phyloP scores from a whole-genome alignment of 64 coral and sea anemone genomes.

The Astreopora myriophthalma region DNA sequence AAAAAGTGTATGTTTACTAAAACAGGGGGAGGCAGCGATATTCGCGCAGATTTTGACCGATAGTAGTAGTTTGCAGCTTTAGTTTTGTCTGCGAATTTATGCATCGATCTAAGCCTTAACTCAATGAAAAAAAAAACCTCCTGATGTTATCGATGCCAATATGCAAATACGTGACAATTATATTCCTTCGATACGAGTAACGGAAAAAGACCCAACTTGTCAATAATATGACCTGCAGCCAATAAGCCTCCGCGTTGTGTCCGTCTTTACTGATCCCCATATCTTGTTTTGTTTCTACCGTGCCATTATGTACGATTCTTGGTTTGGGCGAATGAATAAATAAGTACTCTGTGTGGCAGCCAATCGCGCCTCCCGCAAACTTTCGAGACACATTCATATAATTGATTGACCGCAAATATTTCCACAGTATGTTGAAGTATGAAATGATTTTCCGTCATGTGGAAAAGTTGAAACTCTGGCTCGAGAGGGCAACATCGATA shows the following conservation, averaged over 20 bases:
- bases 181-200: conserved; percentile 12
- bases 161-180: conserved; percentile 16
- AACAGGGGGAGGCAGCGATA: not conserved
- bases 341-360: not conserved
- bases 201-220: conserved; percentile 4
- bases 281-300: not conserved
- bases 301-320: not conserved
- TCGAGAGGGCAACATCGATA: too few species aligned
- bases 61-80: not conserved
- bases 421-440: too few species aligned
- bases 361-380: not conserved
- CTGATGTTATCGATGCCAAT: not conserved
- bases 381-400: too few species aligned
- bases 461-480: too few species aligned
- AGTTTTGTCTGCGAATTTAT: not conserved
- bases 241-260: not conserved
- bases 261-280: not conserved
- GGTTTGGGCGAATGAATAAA: not conserved
- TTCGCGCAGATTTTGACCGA: too few species aligned
- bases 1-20: not conserved
- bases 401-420: too few species aligned
- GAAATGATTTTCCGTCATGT: too few species aligned
- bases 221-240: not conserved
- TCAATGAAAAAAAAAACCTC: not conserved
- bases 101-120: not conserved